Evolutionary conservation across 30 jellyfish, hydroid and myxozoan species (phyloP).

Genomic region (Rhopilema esculentum): DNA sequence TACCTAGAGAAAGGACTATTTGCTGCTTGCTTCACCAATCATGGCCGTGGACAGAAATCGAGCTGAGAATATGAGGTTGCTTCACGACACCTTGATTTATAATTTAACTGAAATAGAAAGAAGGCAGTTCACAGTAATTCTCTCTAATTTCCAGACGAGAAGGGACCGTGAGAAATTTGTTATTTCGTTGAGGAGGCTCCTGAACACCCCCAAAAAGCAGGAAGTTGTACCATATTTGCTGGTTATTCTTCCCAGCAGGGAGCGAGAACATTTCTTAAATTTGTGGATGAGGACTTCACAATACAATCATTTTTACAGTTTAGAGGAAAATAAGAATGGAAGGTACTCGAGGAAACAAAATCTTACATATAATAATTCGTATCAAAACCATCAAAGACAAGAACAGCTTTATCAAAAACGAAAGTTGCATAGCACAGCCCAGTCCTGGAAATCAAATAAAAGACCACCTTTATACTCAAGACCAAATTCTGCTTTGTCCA

Average conservation of each 20-base stretch:
- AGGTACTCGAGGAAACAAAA: neutral
- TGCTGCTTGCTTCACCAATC: neutral
- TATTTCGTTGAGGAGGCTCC: conserved; percentile 48
- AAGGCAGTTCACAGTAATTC: conserved; percentile 27
- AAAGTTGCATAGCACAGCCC: neutral
- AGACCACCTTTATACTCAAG: neutral
- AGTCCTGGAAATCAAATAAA: neutral
- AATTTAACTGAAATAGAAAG: conserved; percentile 54
- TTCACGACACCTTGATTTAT: conserved; percentile 60
- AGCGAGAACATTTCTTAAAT: conserved; percentile 66
- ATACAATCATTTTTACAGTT: conserved; percentile 38
- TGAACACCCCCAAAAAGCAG: conserved; percentile 63
- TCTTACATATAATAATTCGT: conserved; percentile 5
- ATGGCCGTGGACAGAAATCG: conserved; percentile 71
- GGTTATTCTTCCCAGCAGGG: conserved; percentile 57
- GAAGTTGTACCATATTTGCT: conserved; percentile 71
- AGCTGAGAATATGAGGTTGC: conserved; percentile 53
- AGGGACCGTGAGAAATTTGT: conserved; percentile 59
- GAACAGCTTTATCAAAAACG: neutral
- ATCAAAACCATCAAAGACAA: conserved; percentile 16
- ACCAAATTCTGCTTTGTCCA: conserved; percentile 24
- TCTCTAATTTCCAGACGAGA: conserved; percentile 55
- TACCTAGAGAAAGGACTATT: neutral
- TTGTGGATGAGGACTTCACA: conserved; percentile 78
- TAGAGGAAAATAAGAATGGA: neutral